Evolutionary conservation across 2,888 invertebrate species (phyloP).

Genomic region (Drosophila paramelanica): DNA sequence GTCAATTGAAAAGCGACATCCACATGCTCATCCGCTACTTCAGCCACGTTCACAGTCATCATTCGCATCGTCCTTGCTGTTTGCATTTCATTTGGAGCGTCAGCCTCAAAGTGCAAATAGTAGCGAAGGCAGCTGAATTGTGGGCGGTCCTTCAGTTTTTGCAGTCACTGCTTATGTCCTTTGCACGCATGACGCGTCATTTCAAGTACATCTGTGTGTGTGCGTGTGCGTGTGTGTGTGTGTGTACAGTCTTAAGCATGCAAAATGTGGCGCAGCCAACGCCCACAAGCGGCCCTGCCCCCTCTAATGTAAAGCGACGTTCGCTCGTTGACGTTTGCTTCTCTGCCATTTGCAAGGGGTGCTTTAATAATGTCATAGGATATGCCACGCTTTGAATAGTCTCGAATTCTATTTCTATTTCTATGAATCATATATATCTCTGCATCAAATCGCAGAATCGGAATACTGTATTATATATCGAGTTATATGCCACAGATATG

Average conservation of each 20-base stretch:
- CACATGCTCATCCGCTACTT: background rate
- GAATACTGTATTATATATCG: no score
- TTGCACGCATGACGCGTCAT: slow-evolving; percentile 46
- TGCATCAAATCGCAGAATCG: no score
- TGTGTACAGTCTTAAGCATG: slow-evolving; percentile 54
- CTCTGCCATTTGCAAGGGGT: background rate
- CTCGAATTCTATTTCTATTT: no score
- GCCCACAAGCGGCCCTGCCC: slow-evolving; percentile 23
- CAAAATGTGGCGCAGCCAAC: slow-evolving; percentile 48
- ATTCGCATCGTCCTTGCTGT: slow-evolving; percentile 34
- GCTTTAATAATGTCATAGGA: background rate
- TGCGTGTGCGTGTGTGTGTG: slow-evolving; percentile 13
- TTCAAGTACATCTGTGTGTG: slow-evolving; percentile 8
- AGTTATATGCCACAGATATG: background rate
- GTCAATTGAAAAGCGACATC: slow-evolving; percentile 65
- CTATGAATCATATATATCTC: no score
- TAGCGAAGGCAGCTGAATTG: slow-evolving; percentile 14
- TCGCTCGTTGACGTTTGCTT: slow-evolving; percentile 41
- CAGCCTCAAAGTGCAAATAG: slow-evolving; percentile 45
- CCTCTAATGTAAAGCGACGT: slow-evolving; percentile 31
- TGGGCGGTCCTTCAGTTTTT: slow-evolving; percentile 60
- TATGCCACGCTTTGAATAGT: no score
- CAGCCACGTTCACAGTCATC: no score
- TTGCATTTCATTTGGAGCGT: slow-evolving; percentile 65
- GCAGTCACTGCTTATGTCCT: slow-evolving; percentile 73